Evolutionary conservation across 2,113 vertebrate species (phyloP).

Genomic region (Gorsachius goisagi): DNA sequence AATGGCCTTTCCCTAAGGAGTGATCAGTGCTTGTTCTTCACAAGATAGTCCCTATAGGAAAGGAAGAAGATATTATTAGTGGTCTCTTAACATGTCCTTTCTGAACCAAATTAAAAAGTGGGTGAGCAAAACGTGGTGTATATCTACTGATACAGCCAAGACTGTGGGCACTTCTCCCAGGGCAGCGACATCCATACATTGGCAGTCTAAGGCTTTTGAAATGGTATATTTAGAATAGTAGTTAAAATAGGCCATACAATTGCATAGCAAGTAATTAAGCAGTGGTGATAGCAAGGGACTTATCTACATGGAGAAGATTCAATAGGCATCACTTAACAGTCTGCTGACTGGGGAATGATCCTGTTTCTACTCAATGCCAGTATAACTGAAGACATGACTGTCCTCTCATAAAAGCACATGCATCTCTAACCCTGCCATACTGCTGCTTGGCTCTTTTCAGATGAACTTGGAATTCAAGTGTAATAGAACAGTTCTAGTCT

Average conservation of each 20-base stretch:
- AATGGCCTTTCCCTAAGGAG: background rate
- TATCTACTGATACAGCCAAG: background rate
- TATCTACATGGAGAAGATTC: background rate
- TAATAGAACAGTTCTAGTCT: background rate
- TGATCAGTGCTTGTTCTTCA: background rate
- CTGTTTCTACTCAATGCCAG: background rate
- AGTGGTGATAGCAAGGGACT: background rate
- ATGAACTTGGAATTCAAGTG: background rate
- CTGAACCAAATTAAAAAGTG: background rate
- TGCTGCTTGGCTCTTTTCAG: background rate
- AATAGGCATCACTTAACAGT: background rate
- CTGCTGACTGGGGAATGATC: background rate
- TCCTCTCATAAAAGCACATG: background rate
- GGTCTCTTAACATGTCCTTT: background rate
- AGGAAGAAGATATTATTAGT: background rate
- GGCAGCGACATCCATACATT: background rate
- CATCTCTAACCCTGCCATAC: background rate
- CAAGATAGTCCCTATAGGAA: background rate
- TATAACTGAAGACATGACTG: background rate
- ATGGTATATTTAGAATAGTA: background rate
- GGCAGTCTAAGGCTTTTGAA: background rate
- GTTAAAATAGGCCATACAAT: background rate
- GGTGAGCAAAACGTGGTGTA: background rate
- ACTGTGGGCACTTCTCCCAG: background rate
- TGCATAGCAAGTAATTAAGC: background rate